Percentiles rank a stretch among this genome's conserved stretches.
Conservation (phyloP, 1,140 invertebrate species). For the Diuraphis noxia region DNA sequence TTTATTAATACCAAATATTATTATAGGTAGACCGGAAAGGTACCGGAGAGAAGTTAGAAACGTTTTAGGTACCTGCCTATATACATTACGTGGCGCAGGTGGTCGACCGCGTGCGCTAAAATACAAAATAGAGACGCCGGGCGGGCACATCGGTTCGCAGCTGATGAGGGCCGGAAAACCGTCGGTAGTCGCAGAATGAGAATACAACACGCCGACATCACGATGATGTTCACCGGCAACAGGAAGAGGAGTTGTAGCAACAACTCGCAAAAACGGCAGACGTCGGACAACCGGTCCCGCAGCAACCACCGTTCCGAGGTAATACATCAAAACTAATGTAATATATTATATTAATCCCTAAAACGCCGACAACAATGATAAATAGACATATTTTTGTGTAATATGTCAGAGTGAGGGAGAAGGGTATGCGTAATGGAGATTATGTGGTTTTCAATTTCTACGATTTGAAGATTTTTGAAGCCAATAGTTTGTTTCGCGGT, state of each 20-base stretch:
- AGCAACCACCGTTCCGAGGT: conserved; percentile 46
- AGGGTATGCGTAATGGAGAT: background rate
- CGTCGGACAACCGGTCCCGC: conserved; percentile 37
- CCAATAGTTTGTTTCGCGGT: background rate
- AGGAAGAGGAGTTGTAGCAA: conserved; percentile 48
- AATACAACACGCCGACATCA: conserved; percentile 46
- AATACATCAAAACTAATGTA: background rate
- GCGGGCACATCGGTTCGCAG: background rate
- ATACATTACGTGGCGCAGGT: background rate
- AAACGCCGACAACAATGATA: background rate
- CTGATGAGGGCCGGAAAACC: background rate
- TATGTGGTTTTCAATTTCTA: background rate
- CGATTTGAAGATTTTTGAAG: background rate
- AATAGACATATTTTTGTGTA: background rate
- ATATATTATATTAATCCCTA: background rate
- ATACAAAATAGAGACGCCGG: background rate
- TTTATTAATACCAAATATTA: background rate
- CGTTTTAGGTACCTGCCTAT: background rate
- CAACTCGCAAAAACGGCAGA: conserved; percentile 47
- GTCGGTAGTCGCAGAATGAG: conserved; percentile 44
- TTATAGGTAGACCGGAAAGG: background rate
- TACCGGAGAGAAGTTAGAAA: background rate
- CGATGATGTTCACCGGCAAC: conserved; percentile 51
- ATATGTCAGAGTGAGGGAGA: background rate
- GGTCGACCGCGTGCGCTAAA: background rate